A percentile compares a stretch with the other conserved stretches of the same genome.
Evolutionary conservation across 2,888 invertebrate genomes (phyloP).

Genomic region (Luperina nickerlii): DNA sequence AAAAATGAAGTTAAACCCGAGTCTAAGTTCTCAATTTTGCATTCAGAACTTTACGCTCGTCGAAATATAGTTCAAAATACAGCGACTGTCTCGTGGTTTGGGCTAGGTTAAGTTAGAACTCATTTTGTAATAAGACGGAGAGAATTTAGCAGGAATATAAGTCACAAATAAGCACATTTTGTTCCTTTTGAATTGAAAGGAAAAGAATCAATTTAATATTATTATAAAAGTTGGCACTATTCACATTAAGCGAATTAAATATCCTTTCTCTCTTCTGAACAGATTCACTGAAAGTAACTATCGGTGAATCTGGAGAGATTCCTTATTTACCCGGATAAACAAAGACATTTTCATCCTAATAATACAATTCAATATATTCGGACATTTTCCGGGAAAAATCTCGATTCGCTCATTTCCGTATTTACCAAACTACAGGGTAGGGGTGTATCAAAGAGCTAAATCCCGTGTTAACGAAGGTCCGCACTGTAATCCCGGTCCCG

Average conservation of each 20-base stretch:
- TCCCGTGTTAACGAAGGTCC: conserved; percentile 82
- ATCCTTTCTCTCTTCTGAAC: not conserved
- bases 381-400: conserved; percentile 55
- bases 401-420: conserved; percentile 55
- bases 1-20: no score
- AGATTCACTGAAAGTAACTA: not conserved
- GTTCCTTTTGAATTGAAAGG: not conserved
- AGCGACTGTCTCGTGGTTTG: not conserved
- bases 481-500: conserved; percentile 75
- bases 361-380: conserved; percentile 36
- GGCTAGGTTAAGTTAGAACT: not conserved
- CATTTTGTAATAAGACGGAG: not conserved
- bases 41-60: not conserved
- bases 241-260: not conserved
- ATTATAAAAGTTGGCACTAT: not conserved
- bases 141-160: not conserved
- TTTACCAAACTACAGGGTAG: conserved; percentile 60
- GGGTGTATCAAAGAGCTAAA: conserved; percentile 78
- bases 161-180: not conserved
- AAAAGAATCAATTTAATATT: not conserved
- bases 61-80: not conserved
- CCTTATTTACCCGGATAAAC: conserved; percentile 19
- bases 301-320: not conserved
- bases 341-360: conserved; percentile 37
- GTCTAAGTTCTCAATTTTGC: no score